Conservation (phyloP, 2,797 vertebrate genomes). For the Leuciscus waleckii region DNA sequence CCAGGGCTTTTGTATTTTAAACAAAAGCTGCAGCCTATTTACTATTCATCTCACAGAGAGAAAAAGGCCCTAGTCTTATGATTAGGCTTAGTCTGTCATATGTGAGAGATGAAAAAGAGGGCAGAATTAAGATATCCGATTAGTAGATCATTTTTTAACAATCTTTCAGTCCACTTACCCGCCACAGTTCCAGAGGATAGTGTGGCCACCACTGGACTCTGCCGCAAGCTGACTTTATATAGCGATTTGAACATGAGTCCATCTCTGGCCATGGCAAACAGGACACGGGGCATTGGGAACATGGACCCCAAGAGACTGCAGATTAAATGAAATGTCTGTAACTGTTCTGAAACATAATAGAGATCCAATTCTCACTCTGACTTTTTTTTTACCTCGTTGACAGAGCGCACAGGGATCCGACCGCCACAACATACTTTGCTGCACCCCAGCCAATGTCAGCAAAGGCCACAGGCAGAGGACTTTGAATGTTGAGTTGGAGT, state of each 20-base stretch:
- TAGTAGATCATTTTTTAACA: neutral
- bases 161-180: constrained; percentile 70
- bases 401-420: constrained; percentile 87
- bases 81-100: constrained; percentile 24
- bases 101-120: constrained; percentile 16
- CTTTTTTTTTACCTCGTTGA: constrained; percentile 80
- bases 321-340: neutral
- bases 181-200: constrained; percentile 82
- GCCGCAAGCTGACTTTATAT: constrained; percentile 77
- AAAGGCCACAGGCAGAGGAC: constrained; percentile 85
- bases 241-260: constrained; percentile 86
- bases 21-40: constrained; percentile 20
- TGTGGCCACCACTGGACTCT: constrained; percentile 85
- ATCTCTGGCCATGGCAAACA: constrained; percentile 90
- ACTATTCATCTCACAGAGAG: constrained; percentile 31
- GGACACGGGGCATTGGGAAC: constrained; percentile 89
- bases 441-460: constrained; percentile 81
- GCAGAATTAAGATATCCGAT: neutral
- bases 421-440: constrained; percentile 83
- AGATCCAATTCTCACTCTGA: constrained; percentile 1
- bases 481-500: constrained; percentile 80
- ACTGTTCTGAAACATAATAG: neutral
- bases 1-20: constrained; percentile 32
- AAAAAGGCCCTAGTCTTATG: constrained; percentile 22
- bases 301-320: constrained; percentile 87